Evolutionary conservation across 92 coral and sea anemone genomes (phyloP).

Genomic region (Siderastrea siderea): DNA sequence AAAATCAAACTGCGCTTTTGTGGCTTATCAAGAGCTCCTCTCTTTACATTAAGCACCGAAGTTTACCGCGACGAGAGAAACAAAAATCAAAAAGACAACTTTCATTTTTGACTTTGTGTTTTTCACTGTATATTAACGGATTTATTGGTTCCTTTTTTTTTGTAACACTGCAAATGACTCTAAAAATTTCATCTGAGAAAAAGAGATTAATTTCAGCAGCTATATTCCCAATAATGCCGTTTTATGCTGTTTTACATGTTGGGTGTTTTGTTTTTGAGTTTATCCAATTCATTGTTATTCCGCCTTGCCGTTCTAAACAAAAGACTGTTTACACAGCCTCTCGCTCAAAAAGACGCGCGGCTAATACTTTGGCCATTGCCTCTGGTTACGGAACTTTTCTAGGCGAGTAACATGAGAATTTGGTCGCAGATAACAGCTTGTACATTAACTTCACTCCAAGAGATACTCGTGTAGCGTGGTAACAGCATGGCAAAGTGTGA

Average conservation of each 20-base stretch:
- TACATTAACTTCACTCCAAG: not conserved
- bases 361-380: constrained; percentile 33
- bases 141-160: not conserved
- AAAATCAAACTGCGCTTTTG: not conserved
- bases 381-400: constrained; percentile 15
- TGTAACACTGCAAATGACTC: constrained; percentile 4
- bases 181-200: not conserved
- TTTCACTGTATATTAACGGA: not conserved
- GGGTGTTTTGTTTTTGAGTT: not conserved
- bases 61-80: not conserved
- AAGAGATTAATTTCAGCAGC: constrained; percentile 10
- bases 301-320: constrained; percentile 29
- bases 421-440: constrained; percentile 38
- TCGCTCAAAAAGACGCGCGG: constrained; percentile 30
- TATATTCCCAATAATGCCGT: constrained; percentile 27
- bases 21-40: not conserved
- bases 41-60: not conserved
- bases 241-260: constrained; percentile 16
- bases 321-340: constrained; percentile 43
- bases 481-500: too few relatives aligned
- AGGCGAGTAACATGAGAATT: constrained; percentile 50
- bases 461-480: not conserved
- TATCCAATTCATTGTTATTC: constrained; percentile 36
- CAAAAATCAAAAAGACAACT: not conserved
- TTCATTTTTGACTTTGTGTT: not conserved